These are phyloP conservation scores for Rapana venosa DNA, from an alignment of 2,888 invertebrate species.

Conservation along the genomic window DNA sequence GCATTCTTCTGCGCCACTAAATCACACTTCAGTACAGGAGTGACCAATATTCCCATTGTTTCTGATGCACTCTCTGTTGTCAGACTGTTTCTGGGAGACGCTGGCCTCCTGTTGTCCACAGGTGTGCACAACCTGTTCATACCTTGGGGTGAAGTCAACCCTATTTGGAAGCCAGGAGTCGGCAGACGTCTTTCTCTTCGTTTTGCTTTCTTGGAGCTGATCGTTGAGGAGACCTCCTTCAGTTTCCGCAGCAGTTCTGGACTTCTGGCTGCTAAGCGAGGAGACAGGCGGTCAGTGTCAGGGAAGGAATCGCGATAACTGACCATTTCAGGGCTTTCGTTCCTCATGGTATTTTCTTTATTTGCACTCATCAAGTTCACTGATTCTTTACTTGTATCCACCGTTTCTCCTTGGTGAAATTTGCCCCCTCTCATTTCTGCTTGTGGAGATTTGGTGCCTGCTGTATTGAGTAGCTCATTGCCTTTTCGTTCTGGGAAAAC, in stretches of 20 bases:
- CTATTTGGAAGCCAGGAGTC: neutral
- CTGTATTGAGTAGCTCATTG: neutral
- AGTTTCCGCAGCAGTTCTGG: neutral
- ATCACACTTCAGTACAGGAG: neutral
- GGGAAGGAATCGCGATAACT: neutral
- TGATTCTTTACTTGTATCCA: neutral
- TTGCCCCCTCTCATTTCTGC: neutral
- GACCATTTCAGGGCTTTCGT: constrained; percentile 8
- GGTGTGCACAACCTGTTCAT: neutral
- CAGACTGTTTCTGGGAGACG: neutral
- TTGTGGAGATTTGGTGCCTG: neutral
- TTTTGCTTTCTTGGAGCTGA: neutral
- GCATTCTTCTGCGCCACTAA: neutral
- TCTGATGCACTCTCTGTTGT: neutral
- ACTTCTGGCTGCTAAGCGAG: constrained; percentile 23
- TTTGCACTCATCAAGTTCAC: neutral
- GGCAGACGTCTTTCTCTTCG: neutral
- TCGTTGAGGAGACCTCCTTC: neutral
- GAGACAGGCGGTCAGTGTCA: neutral
- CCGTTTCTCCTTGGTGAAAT: neutral
- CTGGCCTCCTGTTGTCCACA: neutral
- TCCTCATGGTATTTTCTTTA: neutral
- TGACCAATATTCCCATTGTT: neutral
- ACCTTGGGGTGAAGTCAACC: neutral
- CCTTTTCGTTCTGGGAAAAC: neutral